phyloP scores from a whole-genome alignment of 1,140 invertebrate species.

The Probaryconus sp. region DNA sequence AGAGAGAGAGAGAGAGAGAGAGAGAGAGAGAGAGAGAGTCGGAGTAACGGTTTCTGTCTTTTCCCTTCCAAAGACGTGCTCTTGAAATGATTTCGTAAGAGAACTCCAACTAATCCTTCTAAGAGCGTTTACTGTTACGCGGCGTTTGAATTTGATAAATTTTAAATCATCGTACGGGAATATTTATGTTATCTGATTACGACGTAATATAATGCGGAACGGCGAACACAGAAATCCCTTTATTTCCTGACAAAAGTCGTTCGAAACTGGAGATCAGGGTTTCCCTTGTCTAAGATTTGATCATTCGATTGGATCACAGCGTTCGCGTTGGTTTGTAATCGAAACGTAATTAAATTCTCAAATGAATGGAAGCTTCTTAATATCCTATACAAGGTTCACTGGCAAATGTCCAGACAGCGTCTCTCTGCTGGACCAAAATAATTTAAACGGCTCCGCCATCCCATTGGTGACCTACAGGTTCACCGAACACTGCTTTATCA shows the following conservation, averaged over 20 bases:
- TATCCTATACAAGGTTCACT: conserved; percentile 17
- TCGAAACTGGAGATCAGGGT: no score
- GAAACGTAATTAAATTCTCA: conserved; percentile 1
- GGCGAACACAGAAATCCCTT: conserved; percentile 5
- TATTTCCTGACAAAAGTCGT: not conserved
- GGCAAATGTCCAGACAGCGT: conserved; percentile 51
- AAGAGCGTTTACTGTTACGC: conserved; percentile 2
- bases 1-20: no score
- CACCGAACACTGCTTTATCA: conserved; percentile 25
- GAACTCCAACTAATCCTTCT: not conserved
- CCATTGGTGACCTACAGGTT: conserved; percentile 24
- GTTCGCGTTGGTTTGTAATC: not conserved
- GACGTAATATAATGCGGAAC: conserved; percentile 34
- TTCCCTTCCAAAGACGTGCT: conserved; percentile 15
- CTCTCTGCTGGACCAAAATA: conserved; percentile 53
- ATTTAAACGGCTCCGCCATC: conserved; percentile 32
- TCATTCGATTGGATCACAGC: no score
- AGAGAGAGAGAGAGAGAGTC: no score
- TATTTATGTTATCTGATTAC: conserved; percentile 36
- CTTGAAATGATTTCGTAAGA: conserved; percentile 11
- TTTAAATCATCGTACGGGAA: conserved; percentile 8
- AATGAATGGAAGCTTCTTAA: conserved; percentile 5
- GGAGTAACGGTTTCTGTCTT: conserved; percentile 5
- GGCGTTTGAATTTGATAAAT: conserved; percentile 28
- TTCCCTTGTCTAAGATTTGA: no score